Base-by-base conservation (phyloP, 2,797 vertebrate genomes). In the Scolopax bukidnonensis region DNA sequence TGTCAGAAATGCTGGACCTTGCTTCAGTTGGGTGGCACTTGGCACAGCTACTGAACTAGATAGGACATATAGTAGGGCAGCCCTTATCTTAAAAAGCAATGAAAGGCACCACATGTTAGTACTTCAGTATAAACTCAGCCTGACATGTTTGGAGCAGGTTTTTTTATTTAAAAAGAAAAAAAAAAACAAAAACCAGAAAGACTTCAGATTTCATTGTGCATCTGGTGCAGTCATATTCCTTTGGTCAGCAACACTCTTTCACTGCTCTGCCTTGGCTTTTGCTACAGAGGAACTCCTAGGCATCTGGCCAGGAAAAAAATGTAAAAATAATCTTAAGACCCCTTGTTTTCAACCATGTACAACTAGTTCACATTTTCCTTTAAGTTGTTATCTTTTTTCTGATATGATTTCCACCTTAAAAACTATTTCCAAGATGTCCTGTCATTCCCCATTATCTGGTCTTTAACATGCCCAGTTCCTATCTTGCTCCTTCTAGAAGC, bases 21-120 rank as follows among this genome's bases (percentile, higher is more conserved):
- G 32, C 38, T 78, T 57, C 61, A 36, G 50, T 4, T 0, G 0
- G 7, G 9, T 23, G 45, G 45, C 36, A 21, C 8, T 76, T 47
- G 17, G 38, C 78, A 51, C 8, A 51, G 30, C 25, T 74, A 7
- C 57, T 50, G 20, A 64, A 24, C 32, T 40, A 67, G 45, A 6
- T 8, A 78, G 77, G 27, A 67, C 28, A 20, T 3, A 81, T 28
- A 90, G n/a, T n/a, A 33, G 41, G 41, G 47, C 21, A 77, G n/a
- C 11, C 23, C 13, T n/a, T 47, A 3, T 19, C 50, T 91, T 11
- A 59, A 32, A 87, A 60, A 75, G 32, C 48, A 78, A 4, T 2
- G 27, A 90, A 75, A 27, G 33, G 17, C 13, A 71, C 15, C 3
- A 1, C 8, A 11, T 12, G 9, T 60, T 27, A 47, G 10, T 28